Evolutionary conservation across 1,140 invertebrate species (phyloP).

Genomic region (Anastrepha ludens): DNA sequence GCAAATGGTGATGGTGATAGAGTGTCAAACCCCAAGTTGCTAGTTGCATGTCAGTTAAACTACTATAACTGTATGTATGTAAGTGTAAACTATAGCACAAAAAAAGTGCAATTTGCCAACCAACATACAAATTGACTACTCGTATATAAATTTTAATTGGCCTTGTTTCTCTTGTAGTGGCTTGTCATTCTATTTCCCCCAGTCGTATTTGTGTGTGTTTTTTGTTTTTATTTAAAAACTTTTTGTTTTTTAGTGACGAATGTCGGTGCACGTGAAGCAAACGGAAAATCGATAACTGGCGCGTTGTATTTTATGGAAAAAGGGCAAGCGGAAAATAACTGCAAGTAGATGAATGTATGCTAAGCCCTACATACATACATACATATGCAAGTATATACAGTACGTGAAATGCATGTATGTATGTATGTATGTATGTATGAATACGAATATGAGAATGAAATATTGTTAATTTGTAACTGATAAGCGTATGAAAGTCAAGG

Average conservation of each 20-base stretch:
- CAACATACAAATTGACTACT: background rate
- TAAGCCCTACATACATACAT: background rate
- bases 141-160: constrained; percentile 46
- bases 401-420: background rate
- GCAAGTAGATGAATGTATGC: background rate
- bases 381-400: background rate
- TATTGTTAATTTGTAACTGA: background rate
- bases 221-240: background rate
- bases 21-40: constrained; percentile 17
- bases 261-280: constrained; percentile 21
- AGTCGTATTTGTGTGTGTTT: background rate
- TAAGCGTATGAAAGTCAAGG: background rate
- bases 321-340: constrained; percentile 7
- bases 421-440: background rate
- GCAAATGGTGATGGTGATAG: background rate
- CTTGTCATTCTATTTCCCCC: background rate
- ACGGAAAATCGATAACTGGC: constrained; percentile 41
- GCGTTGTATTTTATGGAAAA: constrained; percentile 23
- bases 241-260: background rate
- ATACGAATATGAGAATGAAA: too few species aligned
- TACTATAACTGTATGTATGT: background rate
- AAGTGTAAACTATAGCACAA: background rate
- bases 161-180: background rate
- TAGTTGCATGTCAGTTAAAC: constrained; percentile 18
- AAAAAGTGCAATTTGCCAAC: constrained; percentile 34